Conservation (phyloP, 2,797 vertebrate genomes). For the Helostoma temminkii region DNA sequence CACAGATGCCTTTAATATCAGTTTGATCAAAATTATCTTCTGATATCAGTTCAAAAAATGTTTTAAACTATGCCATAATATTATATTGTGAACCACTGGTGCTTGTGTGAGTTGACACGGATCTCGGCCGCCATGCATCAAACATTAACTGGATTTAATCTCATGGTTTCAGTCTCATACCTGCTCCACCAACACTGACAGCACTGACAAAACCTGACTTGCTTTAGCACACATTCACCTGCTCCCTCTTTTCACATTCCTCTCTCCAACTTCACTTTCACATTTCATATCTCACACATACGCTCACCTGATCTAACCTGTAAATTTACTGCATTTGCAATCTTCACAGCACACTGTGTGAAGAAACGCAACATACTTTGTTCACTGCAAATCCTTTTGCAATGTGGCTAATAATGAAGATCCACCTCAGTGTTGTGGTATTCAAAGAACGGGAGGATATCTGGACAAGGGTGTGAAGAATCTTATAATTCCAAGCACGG, state of each 20-base stretch:
- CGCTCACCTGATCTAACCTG: slow-evolving; percentile 5
- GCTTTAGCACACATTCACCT: slow-evolving; percentile 14
- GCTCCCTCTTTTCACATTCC: slow-evolving; percentile 38
- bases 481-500: slow-evolving; percentile 6
- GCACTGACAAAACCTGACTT: slow-evolving; percentile 11
- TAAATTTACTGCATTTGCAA: slow-evolving; percentile 16
- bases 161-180: background rate
- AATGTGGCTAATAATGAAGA: background rate
- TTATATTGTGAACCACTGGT: slow-evolving; percentile 23
- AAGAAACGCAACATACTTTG: background rate
- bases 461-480: slow-evolving; percentile 24
- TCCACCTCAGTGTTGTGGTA: slow-evolving; percentile 17
- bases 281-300: slow-evolving; percentile 30
- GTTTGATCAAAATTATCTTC: too few relatives aligned
- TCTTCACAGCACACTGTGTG: slow-evolving; percentile 16
- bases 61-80: slow-evolving; percentile 19
- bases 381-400: background rate
- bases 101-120: slow-evolving; percentile 5
- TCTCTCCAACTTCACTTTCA: slow-evolving; percentile 50
- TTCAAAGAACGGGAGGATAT: slow-evolving; percentile 19
- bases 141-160: slow-evolving; percentile 4
- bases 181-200: slow-evolving; percentile 5
- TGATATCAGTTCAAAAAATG: slow-evolving; percentile 19
- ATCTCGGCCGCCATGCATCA: slow-evolving; percentile 27
- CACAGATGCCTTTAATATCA: slow-evolving; percentile 29